Percentiles rank a stretch among this genome's conserved stretches.
Conservation (phyloP, 1,140 invertebrate genomes). For the Formica selysi region DNA sequence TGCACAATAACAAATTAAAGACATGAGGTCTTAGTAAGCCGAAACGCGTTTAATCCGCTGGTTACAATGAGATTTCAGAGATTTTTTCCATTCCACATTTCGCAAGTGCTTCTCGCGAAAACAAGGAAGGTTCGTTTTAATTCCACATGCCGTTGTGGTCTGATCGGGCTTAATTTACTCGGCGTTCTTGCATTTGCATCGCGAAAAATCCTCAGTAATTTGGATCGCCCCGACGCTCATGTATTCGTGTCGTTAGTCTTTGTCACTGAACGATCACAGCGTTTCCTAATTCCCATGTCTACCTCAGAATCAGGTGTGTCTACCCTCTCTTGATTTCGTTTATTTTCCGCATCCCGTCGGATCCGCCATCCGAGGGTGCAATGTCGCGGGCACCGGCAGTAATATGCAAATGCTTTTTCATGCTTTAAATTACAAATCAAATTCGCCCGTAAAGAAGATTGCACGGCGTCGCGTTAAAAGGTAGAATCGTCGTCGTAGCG, state of each 20-base stretch:
- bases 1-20: constrained; percentile 39
- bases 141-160: constrained; percentile 52
- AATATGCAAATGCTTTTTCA: constrained; percentile 46
- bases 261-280: constrained; percentile 3
- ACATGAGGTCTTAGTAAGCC: constrained; percentile 16
- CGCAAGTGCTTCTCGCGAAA: constrained; percentile 24
- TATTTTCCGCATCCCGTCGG: background rate
- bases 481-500: background rate
- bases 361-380: background rate
- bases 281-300: constrained; percentile 27
- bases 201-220: constrained; percentile 56
- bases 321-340: constrained; percentile 7
- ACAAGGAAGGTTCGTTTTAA: constrained; percentile 53
- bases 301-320: background rate
- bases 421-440: constrained; percentile 60
- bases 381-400: constrained; percentile 7
- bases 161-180: constrained; percentile 52
- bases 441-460: constrained; percentile 39
- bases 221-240: background rate
- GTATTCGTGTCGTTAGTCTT: background rate
- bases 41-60: constrained; percentile 41
- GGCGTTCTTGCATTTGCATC: constrained; percentile 54
- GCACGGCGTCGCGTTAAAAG: background rate
- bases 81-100: constrained; percentile 23
- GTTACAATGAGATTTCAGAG: constrained; percentile 41